Conservation (phyloP, 2,888 invertebrate genomes). For the Papilio demoleus region DNA sequence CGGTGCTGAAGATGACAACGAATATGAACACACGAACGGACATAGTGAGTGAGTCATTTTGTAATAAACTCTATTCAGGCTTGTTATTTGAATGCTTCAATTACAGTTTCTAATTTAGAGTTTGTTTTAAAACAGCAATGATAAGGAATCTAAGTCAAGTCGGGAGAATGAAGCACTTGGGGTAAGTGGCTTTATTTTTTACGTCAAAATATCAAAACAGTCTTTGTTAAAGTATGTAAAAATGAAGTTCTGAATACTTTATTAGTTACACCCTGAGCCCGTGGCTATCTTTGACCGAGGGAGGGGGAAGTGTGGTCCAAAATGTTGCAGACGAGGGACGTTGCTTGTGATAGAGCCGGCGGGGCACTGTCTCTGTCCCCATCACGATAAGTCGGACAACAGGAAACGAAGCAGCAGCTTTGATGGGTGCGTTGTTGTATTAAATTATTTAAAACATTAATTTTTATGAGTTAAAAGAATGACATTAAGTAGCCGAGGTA, state of each 20-base stretch:
- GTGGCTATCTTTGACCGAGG: background rate
- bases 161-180: background rate
- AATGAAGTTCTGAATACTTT: background rate
- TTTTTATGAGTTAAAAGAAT: too few relatives aligned
- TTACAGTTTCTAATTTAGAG: background rate
- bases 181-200: too few relatives aligned
- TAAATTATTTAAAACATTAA: background rate
- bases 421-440: background rate
- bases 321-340: background rate
- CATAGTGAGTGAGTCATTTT: background rate
- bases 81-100: too few relatives aligned
- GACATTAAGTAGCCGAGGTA: too few relatives aligned
- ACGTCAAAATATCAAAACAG: too few relatives aligned
- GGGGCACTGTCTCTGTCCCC: background rate
- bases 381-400: background rate
- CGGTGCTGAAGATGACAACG: background rate
- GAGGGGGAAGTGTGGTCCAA: background rate
- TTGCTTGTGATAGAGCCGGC: conserved; percentile 3
- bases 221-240: too few relatives aligned
- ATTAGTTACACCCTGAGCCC: background rate
- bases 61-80: background rate
- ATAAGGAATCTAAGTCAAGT: background rate
- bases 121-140: background rate
- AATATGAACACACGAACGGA: background rate
- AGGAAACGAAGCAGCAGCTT: background rate